phyloP scores from a whole-genome alignment of 2,113 vertebrate species.

The Callopanchax toddi region DNA sequence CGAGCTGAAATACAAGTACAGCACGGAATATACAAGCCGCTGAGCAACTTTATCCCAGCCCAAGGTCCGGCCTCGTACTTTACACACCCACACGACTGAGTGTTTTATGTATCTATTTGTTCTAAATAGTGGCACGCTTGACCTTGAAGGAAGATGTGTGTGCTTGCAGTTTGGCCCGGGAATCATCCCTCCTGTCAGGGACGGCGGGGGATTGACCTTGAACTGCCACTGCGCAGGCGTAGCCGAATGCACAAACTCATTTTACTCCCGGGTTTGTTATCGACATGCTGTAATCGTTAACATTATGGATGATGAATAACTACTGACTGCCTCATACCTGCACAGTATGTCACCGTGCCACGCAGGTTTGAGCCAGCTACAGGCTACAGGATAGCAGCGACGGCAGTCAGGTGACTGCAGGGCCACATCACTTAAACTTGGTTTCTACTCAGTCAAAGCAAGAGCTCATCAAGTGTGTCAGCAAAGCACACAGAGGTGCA shows the following conservation, averaged over 20 bases:
- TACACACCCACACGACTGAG: slow-evolving; percentile 66
- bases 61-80: slow-evolving; percentile 70
- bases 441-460: slow-evolving; percentile 56
- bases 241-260: slow-evolving; percentile 81
- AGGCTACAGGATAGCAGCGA: slow-evolving; percentile 1
- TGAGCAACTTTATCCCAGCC: slow-evolving; percentile 65
- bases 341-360: slow-evolving; percentile 46
- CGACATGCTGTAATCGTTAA: slow-evolving; percentile 81
- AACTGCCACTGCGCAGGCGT: slow-evolving; percentile 69
- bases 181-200: slow-evolving; percentile 79
- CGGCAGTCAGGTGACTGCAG: slow-evolving; percentile 54
- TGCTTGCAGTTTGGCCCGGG: slow-evolving; percentile 55
- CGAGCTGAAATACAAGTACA: slow-evolving; percentile 74
- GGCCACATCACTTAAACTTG: slow-evolving; percentile 56
- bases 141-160: slow-evolving; percentile 79
- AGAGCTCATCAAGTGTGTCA: slow-evolving; percentile 47
- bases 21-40: slow-evolving; percentile 68
- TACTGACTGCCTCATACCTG: slow-evolving; percentile 73
- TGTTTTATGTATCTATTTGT: slow-evolving; percentile 80
- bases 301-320: slow-evolving; percentile 81
- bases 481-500: slow-evolving; percentile 43
- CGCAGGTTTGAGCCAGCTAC: neutral
- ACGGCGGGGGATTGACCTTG: slow-evolving; percentile 75
- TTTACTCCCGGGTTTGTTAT: slow-evolving; percentile 79
- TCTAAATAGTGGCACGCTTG: slow-evolving; percentile 79